Evolutionary conservation across 2,888 invertebrate genomes (phyloP).

Genomic region (Pasiphila rectangulata): DNA sequence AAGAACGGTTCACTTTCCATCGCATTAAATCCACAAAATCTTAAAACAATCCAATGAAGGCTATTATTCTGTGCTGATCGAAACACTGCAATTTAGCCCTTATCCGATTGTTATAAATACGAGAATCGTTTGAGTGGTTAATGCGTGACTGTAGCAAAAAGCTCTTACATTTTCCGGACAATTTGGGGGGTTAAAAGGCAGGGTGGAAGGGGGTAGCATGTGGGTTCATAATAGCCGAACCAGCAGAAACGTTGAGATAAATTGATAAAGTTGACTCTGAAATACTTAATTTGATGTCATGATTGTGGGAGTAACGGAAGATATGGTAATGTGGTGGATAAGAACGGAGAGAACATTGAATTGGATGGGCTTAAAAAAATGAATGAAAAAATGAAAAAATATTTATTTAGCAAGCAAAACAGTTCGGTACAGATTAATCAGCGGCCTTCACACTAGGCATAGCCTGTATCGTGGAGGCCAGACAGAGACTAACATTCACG

Average conservation of each 20-base stretch:
- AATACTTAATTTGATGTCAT: slow-evolving; percentile 33
- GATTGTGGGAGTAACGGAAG: slow-evolving; percentile 26
- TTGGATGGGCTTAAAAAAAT: too few relatives aligned
- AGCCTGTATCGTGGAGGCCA: too few relatives aligned
- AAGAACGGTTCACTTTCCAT: slow-evolving; percentile 46
- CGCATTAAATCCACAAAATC: slow-evolving; percentile 28
- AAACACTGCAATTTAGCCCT: slow-evolving; percentile 32
- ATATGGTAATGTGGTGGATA: slow-evolving; percentile 26
- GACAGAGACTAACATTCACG: too few relatives aligned
- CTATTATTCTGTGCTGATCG: too few relatives aligned
- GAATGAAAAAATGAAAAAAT: too few relatives aligned
- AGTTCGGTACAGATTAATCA: too few relatives aligned
- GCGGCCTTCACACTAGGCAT: too few relatives aligned
- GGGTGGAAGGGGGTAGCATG: slow-evolving; percentile 37
- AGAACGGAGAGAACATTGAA: slow-evolving; percentile 14
- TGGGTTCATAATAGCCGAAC: slow-evolving; percentile 40
- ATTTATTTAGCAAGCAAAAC: too few relatives aligned
- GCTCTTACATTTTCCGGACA: slow-evolving; percentile 49
- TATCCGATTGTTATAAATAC: slow-evolving; percentile 38
- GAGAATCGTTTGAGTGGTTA: slow-evolving; percentile 36
- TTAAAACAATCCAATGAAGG: background rate
- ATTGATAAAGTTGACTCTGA: slow-evolving; percentile 51
- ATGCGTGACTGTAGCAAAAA: slow-evolving; percentile 43
- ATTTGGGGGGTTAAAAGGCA: slow-evolving; percentile 12
- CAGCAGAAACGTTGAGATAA: slow-evolving; percentile 40